Evolutionary conservation across 2,113 vertebrate species (phyloP).

Genomic region (Rhinopomastus cyanomelas): DNA sequence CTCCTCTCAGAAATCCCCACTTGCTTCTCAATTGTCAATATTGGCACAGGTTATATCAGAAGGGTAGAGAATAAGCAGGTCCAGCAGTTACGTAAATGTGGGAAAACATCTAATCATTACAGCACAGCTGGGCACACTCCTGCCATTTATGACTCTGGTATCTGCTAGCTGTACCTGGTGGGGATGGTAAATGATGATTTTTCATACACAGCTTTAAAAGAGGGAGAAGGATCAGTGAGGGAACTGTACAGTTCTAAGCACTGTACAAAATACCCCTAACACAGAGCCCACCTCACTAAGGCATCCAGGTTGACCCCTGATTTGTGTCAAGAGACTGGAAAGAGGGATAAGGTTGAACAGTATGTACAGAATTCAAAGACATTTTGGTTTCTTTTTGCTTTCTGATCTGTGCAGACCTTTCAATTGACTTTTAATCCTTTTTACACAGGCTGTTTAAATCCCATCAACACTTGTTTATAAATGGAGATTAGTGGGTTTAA

Average conservation of each 20-base stretch:
- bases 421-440: constrained; percentile 37
- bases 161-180: background rate
- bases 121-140: background rate
- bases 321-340: background rate
- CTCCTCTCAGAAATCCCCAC: constrained; percentile 9
- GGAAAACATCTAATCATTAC: background rate
- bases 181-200: background rate
- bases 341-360: constrained; percentile 10
- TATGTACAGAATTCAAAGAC: constrained; percentile 18
- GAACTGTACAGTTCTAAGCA: background rate
- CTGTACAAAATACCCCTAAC: background rate
- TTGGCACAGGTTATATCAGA: constrained; percentile 4
- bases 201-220: background rate
- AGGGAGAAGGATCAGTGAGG: background rate
- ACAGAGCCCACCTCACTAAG: background rate
- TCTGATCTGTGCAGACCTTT: constrained; percentile 35
- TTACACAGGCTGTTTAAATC: constrained; percentile 17
- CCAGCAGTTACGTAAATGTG: background rate
- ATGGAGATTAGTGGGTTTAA: background rate
- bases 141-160: background rate
- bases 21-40: constrained; percentile 8
- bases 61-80: background rate
- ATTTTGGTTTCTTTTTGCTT: constrained; percentile 22
- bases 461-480: constrained; percentile 26
- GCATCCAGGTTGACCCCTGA: background rate